phyloP scores from a whole-genome alignment of 2,113 vertebrate species.

The Alces alces region DNA sequence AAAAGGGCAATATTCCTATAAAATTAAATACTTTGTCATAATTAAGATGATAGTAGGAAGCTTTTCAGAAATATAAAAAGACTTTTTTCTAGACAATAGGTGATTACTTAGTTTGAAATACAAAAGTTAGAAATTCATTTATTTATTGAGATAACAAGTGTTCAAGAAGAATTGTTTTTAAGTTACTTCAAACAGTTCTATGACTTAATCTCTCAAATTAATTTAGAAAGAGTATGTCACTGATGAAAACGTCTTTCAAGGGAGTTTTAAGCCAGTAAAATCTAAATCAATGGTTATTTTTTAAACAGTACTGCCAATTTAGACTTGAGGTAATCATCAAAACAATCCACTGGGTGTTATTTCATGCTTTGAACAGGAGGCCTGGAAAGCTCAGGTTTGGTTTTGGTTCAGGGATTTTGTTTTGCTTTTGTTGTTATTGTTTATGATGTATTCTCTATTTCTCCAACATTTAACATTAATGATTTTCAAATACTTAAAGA shows the following conservation, averaged over 20 bases:
- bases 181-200: background rate
- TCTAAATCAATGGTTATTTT: constrained; percentile 14
- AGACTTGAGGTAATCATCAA: background rate
- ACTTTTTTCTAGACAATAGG: background rate
- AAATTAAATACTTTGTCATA: constrained; percentile 48
- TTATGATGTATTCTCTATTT: background rate
- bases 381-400: background rate
- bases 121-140: constrained; percentile 36
- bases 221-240: background rate
- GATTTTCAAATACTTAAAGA: background rate
- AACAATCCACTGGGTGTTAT: background rate
- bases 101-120: constrained; percentile 38
- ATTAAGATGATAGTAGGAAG: constrained; percentile 34
- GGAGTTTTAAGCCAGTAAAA: constrained; percentile 20
- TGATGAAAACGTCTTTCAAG: constrained; percentile 23
- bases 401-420: background rate
- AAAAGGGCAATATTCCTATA: background rate
- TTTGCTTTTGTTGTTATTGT: background rate
- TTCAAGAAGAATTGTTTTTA: background rate
- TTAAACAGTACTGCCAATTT: background rate
- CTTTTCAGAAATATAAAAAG: constrained; percentile 30
- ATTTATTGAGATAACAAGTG: background rate
- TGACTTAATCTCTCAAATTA: constrained; percentile 32
- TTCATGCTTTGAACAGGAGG: background rate
- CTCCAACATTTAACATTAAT: constrained; percentile 1